Evolutionary conservation across 2,797 vertebrate species (phyloP).

Genomic region (Chloroceryle amazona): DNA sequence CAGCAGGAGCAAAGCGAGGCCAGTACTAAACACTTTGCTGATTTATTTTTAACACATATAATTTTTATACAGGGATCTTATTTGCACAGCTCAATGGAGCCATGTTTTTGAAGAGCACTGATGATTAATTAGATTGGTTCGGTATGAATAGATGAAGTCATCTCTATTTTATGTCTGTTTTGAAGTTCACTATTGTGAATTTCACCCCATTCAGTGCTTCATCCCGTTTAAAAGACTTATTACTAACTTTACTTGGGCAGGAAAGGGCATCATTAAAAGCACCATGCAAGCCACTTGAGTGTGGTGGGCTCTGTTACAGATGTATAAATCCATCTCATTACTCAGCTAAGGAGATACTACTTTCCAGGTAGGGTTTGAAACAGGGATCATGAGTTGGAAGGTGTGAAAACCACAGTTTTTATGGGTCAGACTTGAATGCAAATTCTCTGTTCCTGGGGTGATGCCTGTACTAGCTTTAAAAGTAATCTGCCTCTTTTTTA

Average conservation of each 20-base stretch:
- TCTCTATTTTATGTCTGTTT: constrained; percentile 44
- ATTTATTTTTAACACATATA: constrained; percentile 35
- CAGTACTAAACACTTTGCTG: background rate
- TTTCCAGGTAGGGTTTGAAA: constrained; percentile 35
- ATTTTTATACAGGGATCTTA: constrained; percentile 23
- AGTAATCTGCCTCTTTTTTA: background rate
- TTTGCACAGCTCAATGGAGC: constrained; percentile 2
- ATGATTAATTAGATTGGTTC: constrained; percentile 41
- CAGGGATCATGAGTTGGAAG: background rate
- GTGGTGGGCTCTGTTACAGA: constrained; percentile 20
- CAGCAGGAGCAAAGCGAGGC: background rate
- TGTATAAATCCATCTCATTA: constrained; percentile 41
- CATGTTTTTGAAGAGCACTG: constrained; percentile 25
- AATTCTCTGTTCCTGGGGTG: background rate
- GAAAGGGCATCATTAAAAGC: constrained; percentile 50
- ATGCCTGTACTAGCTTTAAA: background rate
- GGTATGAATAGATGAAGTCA: constrained; percentile 27
- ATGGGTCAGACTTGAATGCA: background rate
- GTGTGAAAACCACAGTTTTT: constrained; percentile 15
- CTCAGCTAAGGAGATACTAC: background rate
- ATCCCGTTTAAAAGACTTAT: constrained; percentile 40
- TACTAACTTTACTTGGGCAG: constrained; percentile 31
- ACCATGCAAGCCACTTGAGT: constrained; percentile 24
- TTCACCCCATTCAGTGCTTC: constrained; percentile 11
- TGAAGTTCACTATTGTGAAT: constrained; percentile 32